Base-by-base conservation (phyloP, 2,113 vertebrate genomes). In the Trochalopteron elliotii region DNA sequence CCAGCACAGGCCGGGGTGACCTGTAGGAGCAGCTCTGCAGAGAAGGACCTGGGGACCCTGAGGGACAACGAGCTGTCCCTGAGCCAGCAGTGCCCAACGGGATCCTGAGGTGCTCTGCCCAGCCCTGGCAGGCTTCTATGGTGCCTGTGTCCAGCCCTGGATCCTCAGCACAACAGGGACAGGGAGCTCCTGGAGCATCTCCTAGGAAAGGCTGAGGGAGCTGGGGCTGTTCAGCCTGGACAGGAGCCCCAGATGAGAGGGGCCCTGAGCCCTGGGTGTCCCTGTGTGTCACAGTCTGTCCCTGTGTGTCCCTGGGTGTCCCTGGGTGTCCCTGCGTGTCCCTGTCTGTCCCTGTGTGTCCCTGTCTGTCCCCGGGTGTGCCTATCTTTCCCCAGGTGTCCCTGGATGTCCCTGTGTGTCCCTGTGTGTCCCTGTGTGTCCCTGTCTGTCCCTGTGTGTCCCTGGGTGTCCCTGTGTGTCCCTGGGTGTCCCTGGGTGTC, bases 1-100 rank as follows among this genome's bases (percentile, higher is more conserved):
- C 2, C 25, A 2, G 7, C 35, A 15, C 11, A 31, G 25, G 42
- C 31, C 35, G 25, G 3, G 11, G 3, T 2, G 3, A 22, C 14
- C 31, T 44, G 25, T 9, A 2, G 31, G 44, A 50, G 35, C 37
- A 20, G 27, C 44, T 44, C 50, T 14, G 33, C 0, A 1, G 39
- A 35, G 44, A 23, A 28, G 17, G 27, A 10, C 15, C 27, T 5
- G n/a, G 11, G 9, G 2, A 5, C 11, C 2, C 55, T 44, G 30
- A 5, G 16, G 20, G 4, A 37, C 37, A 44, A 6, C 0, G n/a
- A 39, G 19, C 27, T 52, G 33, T n/a, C 22, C 23, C 3, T 20
- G 44, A 74, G 33, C 8, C 18, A 12, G 25, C 31, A 50, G 17
- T 12, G 35, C 25, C 50, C 6, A 5, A 4, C 0, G 3, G 16